Evolutionary conservation across 1,140 invertebrate genomes (phyloP).

Genomic region (Varroa destructor): DNA sequence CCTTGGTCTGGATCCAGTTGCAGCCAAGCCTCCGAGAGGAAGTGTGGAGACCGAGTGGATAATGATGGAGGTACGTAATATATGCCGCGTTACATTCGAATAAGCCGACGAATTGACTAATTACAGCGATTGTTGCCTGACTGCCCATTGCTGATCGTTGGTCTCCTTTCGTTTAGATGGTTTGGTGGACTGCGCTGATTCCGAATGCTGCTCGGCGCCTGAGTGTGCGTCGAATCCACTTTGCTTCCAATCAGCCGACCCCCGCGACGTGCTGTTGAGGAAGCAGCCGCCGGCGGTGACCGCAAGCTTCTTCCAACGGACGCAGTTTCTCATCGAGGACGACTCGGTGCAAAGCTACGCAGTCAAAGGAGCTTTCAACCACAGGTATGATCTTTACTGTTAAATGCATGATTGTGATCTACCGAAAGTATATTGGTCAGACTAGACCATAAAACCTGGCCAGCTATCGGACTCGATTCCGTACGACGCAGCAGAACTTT

Average conservation of each 20-base stretch:
- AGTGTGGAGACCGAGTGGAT: slow-evolving; percentile 82
- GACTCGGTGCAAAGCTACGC: slow-evolving; percentile 96
- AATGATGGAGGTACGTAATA: slow-evolving; percentile 76
- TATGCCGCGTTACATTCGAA: slow-evolving; percentile 3
- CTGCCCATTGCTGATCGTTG: too few species aligned
- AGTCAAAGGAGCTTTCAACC: slow-evolving; percentile 87
- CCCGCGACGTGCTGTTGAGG: slow-evolving; percentile 78
- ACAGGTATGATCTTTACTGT: slow-evolving; percentile 62
- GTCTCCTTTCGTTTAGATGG: slow-evolving; percentile 56
- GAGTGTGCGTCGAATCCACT: slow-evolving; percentile 75
- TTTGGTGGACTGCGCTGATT: slow-evolving; percentile 91
- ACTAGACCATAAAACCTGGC: not conserved
- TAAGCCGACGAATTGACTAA: too few species aligned
- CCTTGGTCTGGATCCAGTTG: slow-evolving; percentile 84
- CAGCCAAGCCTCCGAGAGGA: slow-evolving; percentile 74
- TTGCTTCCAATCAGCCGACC: slow-evolving; percentile 85
- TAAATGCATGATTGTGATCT: not conserved
- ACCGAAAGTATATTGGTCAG: not conserved
- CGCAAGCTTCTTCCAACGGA: slow-evolving; percentile 90
- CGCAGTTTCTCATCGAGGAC: slow-evolving; percentile 95
- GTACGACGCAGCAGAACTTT: too few species aligned
- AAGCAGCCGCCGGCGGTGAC: slow-evolving; percentile 91
- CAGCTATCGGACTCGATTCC: not conserved
- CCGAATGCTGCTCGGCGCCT: slow-evolving; percentile 69
- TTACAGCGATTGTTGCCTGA: too few species aligned